Conservation (phyloP, 2,888 invertebrate genomes). For the Scrobipalpa atriplicella region DNA sequence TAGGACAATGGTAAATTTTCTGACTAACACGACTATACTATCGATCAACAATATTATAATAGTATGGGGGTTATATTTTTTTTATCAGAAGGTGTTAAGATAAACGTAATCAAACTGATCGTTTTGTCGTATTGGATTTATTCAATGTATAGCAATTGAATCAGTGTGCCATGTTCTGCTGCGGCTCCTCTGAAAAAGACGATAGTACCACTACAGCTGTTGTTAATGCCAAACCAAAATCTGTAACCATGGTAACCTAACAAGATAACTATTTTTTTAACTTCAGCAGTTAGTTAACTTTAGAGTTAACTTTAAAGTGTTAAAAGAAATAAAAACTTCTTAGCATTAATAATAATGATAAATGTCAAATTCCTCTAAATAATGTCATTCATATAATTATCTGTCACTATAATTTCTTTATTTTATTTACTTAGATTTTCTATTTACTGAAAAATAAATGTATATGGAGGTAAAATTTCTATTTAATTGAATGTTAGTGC, state of each 20-base stretch:
- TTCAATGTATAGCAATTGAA: conserved; percentile 21
- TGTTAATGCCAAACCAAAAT: conserved; percentile 32
- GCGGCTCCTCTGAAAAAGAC: conserved; percentile 43
- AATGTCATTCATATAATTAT: background rate
- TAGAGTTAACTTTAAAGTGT: background rate
- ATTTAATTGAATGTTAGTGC: background rate
- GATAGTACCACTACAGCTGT: conserved; percentile 37
- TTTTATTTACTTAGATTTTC: background rate
- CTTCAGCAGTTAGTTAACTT: background rate
- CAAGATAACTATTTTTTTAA: conserved; percentile 31
- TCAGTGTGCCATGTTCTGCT: conserved; percentile 48
- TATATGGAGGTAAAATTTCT: conserved; percentile 5
- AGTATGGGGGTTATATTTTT: conserved; percentile 21
- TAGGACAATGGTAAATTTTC: conserved; percentile 15
- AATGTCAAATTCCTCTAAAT: background rate
- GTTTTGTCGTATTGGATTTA: conserved; percentile 11
- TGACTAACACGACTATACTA: background rate
- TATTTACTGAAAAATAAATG: background rate
- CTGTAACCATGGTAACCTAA: conserved; percentile 46
- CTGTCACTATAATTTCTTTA: background rate
- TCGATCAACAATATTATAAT: conserved; percentile 14
- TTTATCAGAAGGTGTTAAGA: conserved; percentile 27
- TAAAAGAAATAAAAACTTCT: background rate
- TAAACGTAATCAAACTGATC: background rate
- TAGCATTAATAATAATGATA: background rate